Evolutionary conservation across 2,888 invertebrate genomes (phyloP).

Genomic region (Scaptomyza caliginosa): DNA sequence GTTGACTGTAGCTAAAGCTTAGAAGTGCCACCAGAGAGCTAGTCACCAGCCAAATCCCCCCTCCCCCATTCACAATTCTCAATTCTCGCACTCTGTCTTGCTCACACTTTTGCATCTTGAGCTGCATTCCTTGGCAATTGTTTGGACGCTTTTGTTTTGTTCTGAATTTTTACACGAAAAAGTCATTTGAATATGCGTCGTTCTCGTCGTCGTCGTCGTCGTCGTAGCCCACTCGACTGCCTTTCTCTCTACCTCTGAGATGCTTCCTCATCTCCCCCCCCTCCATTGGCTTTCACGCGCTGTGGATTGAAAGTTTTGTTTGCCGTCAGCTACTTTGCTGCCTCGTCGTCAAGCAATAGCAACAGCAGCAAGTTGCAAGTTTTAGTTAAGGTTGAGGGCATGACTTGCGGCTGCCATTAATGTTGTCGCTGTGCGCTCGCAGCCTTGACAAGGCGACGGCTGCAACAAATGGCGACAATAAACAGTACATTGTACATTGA

Average conservation of each 20-base stretch:
- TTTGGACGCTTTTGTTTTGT: slow-evolving; percentile 74
- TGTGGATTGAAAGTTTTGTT: slow-evolving; percentile 74
- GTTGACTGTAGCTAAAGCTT: slow-evolving; percentile 65
- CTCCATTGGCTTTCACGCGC: slow-evolving; percentile 18
- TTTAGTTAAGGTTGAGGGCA: slow-evolving; percentile 71
- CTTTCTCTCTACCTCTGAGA: not conserved
- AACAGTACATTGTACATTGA: slow-evolving; percentile 58
- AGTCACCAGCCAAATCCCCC: not conserved
- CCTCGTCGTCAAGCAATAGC: slow-evolving; percentile 18
- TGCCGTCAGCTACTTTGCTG: slow-evolving; percentile 73
- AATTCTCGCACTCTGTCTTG: not conserved
- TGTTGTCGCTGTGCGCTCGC: slow-evolving; percentile 36
- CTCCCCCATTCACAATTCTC: not conserved
- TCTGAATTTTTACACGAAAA: slow-evolving; percentile 76
- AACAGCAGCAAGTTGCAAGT: slow-evolving; percentile 30
- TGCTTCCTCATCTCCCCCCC: not conserved
- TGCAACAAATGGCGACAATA: slow-evolving; percentile 62
- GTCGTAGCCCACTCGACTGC: not conserved
- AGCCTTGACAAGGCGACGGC: slow-evolving; percentile 59
- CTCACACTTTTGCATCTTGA: slow-evolving; percentile 42
- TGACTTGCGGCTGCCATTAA: slow-evolving; percentile 73
- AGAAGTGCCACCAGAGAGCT: slow-evolving; percentile 51
- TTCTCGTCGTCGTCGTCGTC: slow-evolving; percentile 13
- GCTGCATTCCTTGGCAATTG: slow-evolving; percentile 78
- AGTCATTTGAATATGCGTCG: slow-evolving; percentile 79